Conservation (phyloP, 1,140 invertebrate genomes). For the Ridgeia piscesae region DNA sequence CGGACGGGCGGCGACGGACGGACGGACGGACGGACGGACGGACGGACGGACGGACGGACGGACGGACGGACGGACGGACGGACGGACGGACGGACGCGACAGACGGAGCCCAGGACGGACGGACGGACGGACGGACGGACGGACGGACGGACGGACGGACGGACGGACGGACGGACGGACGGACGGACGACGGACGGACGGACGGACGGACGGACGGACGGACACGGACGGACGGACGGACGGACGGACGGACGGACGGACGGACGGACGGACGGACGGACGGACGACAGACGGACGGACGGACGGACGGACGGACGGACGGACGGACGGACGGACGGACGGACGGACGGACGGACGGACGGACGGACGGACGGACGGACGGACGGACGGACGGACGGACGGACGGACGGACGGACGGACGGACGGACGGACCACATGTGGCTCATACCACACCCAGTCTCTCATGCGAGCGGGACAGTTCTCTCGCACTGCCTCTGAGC, state of each 20-base stretch:
- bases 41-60: not conserved
- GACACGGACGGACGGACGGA: not conserved
- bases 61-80: not conserved
- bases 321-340: not conserved
- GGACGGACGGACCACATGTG: no score
- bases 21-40: not conserved
- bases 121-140: not conserved
- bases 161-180: not conserved
- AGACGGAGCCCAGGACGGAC: no score
- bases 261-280: not conserved
- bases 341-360: not conserved
- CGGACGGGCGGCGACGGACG: not conserved
- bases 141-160: not conserved
- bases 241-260: not conserved
- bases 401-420: not conserved
- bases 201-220: not conserved
- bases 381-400: not conserved
- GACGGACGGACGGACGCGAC: not conserved
- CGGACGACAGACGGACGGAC: not conserved
- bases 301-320: not conserved
- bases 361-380: not conserved
- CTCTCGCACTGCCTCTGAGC: no score
- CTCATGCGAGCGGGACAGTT: no score
- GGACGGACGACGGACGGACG: not conserved
- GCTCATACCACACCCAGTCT: no score